These are phyloP conservation scores for Typhlomys cinereus DNA, from an alignment of 2,113 vertebrate genomes.

Conservation along the genomic window DNA sequence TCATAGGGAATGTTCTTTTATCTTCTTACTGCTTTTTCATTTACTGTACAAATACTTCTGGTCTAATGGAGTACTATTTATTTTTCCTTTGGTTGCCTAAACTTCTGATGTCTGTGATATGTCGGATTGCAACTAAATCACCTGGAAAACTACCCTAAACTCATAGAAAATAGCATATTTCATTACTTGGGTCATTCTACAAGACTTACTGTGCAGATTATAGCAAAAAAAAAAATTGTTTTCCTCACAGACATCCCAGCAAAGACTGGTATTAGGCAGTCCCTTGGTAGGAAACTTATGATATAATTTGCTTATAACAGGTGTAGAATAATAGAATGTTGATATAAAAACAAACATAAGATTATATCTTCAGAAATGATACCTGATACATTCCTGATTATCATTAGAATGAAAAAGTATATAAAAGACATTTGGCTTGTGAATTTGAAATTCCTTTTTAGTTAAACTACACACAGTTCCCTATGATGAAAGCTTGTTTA, in stretches of 20 bases:
- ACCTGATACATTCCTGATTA: slow-evolving; percentile 4
- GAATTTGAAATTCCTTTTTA: slow-evolving; percentile 40
- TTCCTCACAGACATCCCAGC: slow-evolving; percentile 11
- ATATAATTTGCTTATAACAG: background rate
- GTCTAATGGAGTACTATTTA: too few species aligned
- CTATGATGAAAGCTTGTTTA: slow-evolving; percentile 18
- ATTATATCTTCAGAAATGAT: background rate
- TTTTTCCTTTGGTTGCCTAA: slow-evolving; percentile 50
- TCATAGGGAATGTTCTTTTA: too few species aligned
- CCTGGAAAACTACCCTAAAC: background rate
- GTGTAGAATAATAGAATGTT: slow-evolving; percentile 35
- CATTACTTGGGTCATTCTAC: slow-evolving; percentile 13
- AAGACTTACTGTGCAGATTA: background rate
- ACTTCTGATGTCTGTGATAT: slow-evolving; percentile 27
- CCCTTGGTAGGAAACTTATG: background rate
- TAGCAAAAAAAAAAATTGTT: background rate
- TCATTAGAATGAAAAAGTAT: background rate
- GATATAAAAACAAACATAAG: slow-evolving; percentile 35
- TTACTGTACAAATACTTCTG: too few species aligned
- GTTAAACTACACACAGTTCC: slow-evolving; percentile 20
- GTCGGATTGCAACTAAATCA: slow-evolving; percentile 28
- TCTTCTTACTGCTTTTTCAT: too few species aligned
- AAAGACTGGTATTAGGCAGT: background rate
- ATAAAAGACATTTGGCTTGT: slow-evolving; percentile 38
- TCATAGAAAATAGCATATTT: slow-evolving; percentile 15